Evolutionary conservation across 2,113 vertebrate genomes (phyloP), one percentile per base, ranked within the genome.

Genomic region (Coptodon bakossiorum): DNA sequence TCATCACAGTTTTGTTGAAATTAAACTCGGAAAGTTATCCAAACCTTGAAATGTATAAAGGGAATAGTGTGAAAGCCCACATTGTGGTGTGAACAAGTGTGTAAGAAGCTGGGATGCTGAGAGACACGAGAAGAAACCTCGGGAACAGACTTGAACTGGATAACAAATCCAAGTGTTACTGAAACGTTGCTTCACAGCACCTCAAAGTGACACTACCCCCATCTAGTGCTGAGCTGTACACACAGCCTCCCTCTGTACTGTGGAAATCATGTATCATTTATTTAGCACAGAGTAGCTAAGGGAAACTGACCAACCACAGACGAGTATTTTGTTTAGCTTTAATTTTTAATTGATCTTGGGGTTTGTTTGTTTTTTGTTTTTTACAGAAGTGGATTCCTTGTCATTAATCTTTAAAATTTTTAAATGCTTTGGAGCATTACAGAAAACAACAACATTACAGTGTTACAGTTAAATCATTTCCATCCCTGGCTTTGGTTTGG

Each of bases 211-310:
- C 12, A 8, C 27, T 89, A 80, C 53, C 34, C 17, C 93, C 94
- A 92, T 36, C 94, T 90, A 90, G 93, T 92, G 93, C 73, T 90
- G 22, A 56, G 6, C 11, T 52, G 13, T 34, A 54, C 12, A 50
- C 13, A 29, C 5, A 6, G 12, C 48, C 38, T 78, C 43, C n/a
- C 7, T 43, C 5, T 81, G 24, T 56, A 24, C 14, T 34, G 24
- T 66, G 5, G 17, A 59, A 29, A 43, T 80, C 3, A 57, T 3
- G n/a, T 14, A 76, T 76, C 4, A 52, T 52, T 52, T 78, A 78
- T 34, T 78, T n/a, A 34, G 19, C 61, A 68, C 0, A 68, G 34
- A n/a, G n/a, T 22, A n/a, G 14, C 27, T 57, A 6, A 27, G 5
- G 27, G 17, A 43, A 71, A 24, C 6, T 4, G 73, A 78, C 24